phyloP scores from a whole-genome alignment of 2,888 invertebrate species.

The Synanthedon tipuliformis region DNA sequence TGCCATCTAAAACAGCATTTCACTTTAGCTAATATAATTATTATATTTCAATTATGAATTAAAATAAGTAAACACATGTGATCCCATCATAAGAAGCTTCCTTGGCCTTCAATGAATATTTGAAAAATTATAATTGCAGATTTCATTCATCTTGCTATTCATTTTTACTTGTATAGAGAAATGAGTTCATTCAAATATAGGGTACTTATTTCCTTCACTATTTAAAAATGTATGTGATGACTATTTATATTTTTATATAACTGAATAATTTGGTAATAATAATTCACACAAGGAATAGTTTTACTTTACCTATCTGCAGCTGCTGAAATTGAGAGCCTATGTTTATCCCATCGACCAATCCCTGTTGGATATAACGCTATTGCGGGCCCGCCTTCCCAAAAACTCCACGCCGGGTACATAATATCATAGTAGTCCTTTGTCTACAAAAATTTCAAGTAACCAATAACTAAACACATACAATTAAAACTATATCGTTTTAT shows the following conservation, averaged over 20 bases:
- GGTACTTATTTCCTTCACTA: not conserved
- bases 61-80: too few species aligned
- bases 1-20: slow-evolving; percentile 47
- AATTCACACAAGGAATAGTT: slow-evolving; percentile 2
- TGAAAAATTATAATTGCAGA: too few species aligned
- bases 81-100: too few species aligned
- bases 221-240: not conserved
- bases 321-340: slow-evolving; percentile 76
- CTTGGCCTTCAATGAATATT: too few species aligned
- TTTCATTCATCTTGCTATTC: too few species aligned
- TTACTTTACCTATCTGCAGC: slow-evolving; percentile 70
- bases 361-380: slow-evolving; percentile 93
- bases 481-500: not conserved
- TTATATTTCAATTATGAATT: too few species aligned
- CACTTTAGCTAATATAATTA: too few species aligned
- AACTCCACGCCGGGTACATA: slow-evolving; percentile 96
- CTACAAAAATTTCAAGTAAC: slow-evolving; percentile 31
- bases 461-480: slow-evolving; percentile 1
- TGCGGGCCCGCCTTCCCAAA: slow-evolving; percentile 98
- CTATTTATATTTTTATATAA: too few species aligned
- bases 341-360: slow-evolving; percentile 92
- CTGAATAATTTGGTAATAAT: too few species aligned
- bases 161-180: not conserved
- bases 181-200: not conserved
- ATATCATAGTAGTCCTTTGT: slow-evolving; percentile 87